A percentile compares a stretch with the other conserved stretches of the same genome.
Evolutionary conservation across 1,140 invertebrate species (phyloP).

Genomic region (Tribolium madens): DNA sequence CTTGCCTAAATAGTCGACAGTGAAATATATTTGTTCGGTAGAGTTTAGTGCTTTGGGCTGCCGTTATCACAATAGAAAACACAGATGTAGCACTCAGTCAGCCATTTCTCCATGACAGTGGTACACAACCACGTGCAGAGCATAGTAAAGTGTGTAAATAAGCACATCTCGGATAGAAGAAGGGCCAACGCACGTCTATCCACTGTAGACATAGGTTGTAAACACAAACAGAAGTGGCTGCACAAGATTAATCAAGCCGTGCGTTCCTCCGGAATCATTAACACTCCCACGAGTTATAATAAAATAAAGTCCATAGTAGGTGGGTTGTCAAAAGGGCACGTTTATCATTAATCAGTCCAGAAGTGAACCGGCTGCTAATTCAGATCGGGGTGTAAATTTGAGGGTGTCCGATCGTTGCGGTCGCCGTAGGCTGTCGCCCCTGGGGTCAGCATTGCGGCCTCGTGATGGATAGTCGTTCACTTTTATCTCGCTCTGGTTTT

Average conservation of each 20-base stretch:
- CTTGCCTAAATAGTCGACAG: neutral
- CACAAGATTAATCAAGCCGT: constrained; percentile 25
- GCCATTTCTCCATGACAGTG: constrained; percentile 6
- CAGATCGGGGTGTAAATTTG: constrained; percentile 42
- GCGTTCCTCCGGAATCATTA: constrained; percentile 21
- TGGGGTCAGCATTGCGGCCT: constrained; percentile 30
- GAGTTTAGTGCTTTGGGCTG: neutral
- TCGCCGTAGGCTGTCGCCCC: constrained; percentile 22
- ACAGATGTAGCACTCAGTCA: neutral
- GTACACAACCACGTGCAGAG: constrained; percentile 13
- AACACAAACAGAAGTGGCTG: constrained; percentile 35
- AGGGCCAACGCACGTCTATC: constrained; percentile 21
- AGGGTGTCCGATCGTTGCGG: constrained; percentile 38
- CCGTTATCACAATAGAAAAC: neutral
- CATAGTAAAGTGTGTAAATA: constrained; percentile 13
- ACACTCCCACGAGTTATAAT: constrained; percentile 32
- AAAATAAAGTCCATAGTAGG: constrained; percentile 16
- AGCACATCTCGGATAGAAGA: neutral
- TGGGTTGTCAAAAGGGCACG: constrained; percentile 28
- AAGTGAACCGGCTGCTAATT: constrained; percentile 39
- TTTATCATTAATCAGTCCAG: constrained; percentile 37
- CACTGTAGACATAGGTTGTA: constrained; percentile 19
- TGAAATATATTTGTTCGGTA: neutral
- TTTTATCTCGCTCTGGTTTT: constrained; percentile 32
- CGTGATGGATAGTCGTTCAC: constrained; percentile 40